Evolutionary conservation across 2,797 vertebrate species (phyloP).

Genomic region (Amazona ochrocephala): DNA sequence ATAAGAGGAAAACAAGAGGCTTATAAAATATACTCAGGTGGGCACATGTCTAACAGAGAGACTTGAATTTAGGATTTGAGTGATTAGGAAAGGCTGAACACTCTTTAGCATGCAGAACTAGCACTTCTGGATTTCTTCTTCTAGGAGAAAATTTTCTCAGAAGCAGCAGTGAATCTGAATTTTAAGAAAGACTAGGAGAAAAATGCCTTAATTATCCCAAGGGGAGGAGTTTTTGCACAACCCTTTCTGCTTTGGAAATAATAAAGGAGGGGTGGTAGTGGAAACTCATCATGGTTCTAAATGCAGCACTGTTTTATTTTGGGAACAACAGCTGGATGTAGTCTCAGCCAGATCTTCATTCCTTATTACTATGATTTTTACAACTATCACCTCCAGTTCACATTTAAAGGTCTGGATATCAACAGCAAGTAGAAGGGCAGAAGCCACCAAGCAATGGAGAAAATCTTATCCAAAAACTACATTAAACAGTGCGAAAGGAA

Average conservation of each 20-base stretch:
- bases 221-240: neutral
- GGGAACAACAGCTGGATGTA: constrained; percentile 30
- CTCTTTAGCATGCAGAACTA: neutral
- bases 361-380: constrained; percentile 3
- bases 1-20: neutral
- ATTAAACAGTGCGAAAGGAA: neutral
- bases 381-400: neutral
- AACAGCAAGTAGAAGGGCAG: neutral
- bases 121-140: neutral
- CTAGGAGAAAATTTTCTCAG: neutral
- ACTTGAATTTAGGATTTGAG: neutral
- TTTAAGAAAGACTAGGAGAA: neutral
- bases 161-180: neutral
- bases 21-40: neutral
- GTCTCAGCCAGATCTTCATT: neutral
- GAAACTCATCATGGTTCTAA: neutral
- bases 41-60: neutral
- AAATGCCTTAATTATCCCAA: neutral
- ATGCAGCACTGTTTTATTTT: constrained; percentile 43
- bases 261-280: neutral
- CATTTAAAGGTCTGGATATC: neutral
- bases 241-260: neutral
- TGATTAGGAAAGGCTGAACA: neutral
- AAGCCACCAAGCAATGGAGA: neutral
- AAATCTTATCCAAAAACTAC: neutral